Evolutionary conservation across 2,888 invertebrate genomes (phyloP), one percentile per base, ranked within the genome.

Genomic region (Troides aeacus): DNA sequence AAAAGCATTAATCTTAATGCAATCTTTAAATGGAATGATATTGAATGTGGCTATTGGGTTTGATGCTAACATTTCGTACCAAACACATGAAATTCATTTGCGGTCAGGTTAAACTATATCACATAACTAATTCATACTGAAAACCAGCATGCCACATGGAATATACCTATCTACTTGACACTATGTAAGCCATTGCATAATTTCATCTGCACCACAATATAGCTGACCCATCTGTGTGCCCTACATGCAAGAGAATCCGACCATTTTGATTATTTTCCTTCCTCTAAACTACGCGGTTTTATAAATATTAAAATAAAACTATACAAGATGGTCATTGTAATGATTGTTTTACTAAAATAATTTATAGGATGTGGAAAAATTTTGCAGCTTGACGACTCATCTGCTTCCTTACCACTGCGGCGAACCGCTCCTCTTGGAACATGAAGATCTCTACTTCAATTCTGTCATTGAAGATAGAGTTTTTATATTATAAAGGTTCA

Each of bases 191-290:
- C 50, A 39, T 30, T 68, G 68, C 63, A 68, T 68, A 64, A 68
- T 68, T 68, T 36, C 39, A 39, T 59, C 64, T 64, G 68, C 68
- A 53, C 66, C 59, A 53, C 63, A 50, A 60, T 59, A 42, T 21
- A 24, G 62, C 61, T 46, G 63, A 63, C 68, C 68, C 50, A 63
- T 68, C 62, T 68, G 50, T 62, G 46, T 42, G 68, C 30, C 63
- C 62, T 39, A 67, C 24, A 62, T 67, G n/a, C 57, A 62, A 62
- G 24, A 62, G 59, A 53, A 60, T 66, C 66, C 39, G 56, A 39
- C 56, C 15, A 5, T 60, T 39, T 30, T 50, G 53, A 66, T 66
- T 66, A 61, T 61, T 66, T 60, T 66, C 30, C 61, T 63, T 61
- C 61, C 66, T 61, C 36, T 39, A 61, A 4, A 39, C 61, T 21